Evolutionary conservation across 2,888 invertebrate species (phyloP).

Genomic region (Papilio protenor): DNA sequence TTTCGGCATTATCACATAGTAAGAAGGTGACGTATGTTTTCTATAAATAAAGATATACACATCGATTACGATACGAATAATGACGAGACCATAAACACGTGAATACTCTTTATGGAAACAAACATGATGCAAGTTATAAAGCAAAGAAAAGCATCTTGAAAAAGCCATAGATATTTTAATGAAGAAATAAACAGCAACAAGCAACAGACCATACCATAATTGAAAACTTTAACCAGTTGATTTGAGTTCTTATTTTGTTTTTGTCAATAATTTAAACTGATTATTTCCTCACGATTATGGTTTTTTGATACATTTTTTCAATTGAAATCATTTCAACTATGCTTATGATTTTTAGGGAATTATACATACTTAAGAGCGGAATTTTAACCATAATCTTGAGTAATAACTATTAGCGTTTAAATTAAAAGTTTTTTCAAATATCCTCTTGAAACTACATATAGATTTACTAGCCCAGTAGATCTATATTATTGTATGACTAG

Average conservation of each 20-base stretch:
- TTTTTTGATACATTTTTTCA: background rate
- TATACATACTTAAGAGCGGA: too few relatives aligned
- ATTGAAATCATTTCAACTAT: too few relatives aligned
- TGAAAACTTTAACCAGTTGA: background rate
- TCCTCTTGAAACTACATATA: too few relatives aligned
- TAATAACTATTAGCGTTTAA: too few relatives aligned
- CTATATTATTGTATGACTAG: too few relatives aligned
- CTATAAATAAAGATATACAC: background rate
- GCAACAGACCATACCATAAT: background rate
- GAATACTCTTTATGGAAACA: too few relatives aligned
- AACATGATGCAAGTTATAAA: too few relatives aligned
- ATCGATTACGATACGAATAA: background rate
- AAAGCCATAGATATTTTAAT: background rate
- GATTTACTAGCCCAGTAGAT: too few relatives aligned
- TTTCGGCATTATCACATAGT: background rate
- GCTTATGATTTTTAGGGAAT: too few relatives aligned
- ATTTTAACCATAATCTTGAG: too few relatives aligned
- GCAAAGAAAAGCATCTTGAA: too few relatives aligned
- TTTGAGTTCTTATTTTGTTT: background rate
- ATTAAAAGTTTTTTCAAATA: too few relatives aligned
- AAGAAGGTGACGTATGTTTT: constrained; percentile 3
- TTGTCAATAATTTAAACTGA: background rate
- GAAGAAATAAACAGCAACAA: background rate
- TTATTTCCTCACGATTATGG: background rate
- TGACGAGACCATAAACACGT: background rate